Conservation (phyloP, 2,888 invertebrate genomes). For the Ophonus ardosiacus region DNA sequence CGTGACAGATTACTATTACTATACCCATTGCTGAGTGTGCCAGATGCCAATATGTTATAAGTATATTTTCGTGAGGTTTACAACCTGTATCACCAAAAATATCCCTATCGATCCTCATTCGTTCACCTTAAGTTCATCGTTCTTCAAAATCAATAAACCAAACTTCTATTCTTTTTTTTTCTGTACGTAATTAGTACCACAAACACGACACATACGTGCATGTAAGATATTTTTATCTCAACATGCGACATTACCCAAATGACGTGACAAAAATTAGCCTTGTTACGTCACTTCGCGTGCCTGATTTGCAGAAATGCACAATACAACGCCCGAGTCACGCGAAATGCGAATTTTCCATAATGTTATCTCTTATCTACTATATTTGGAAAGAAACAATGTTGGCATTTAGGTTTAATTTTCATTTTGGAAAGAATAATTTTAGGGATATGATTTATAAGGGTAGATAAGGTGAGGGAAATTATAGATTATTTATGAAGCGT, state of each 20-base stretch:
- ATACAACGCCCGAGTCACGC: not conserved
- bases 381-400: not conserved
- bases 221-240: conserved; percentile 21
- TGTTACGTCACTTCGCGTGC: conserved; percentile 31
- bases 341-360: not conserved
- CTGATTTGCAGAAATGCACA: not conserved
- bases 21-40: not conserved
- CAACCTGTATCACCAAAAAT: not conserved
- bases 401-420: not conserved
- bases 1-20: not conserved
- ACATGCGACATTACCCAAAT: not conserved
- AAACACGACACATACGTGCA: conserved; percentile 4
- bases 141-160: conserved; percentile 11
- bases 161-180: not conserved
- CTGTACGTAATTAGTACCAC: not conserved
- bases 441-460: not conserved
- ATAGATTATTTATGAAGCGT: not conserved
- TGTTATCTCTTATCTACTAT: not conserved
- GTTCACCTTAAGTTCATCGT: conserved; percentile 25
- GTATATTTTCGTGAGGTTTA: not conserved
- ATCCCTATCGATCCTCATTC: not conserved
- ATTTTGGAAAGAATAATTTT: not conserved
- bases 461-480: not conserved
- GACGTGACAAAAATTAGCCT: conserved; percentile 22
- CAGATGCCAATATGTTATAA: too few species aligned